Evolutionary conservation across 2,113 vertebrate species (phyloP).

Genomic region (Rhinoderma darwinii): DNA sequence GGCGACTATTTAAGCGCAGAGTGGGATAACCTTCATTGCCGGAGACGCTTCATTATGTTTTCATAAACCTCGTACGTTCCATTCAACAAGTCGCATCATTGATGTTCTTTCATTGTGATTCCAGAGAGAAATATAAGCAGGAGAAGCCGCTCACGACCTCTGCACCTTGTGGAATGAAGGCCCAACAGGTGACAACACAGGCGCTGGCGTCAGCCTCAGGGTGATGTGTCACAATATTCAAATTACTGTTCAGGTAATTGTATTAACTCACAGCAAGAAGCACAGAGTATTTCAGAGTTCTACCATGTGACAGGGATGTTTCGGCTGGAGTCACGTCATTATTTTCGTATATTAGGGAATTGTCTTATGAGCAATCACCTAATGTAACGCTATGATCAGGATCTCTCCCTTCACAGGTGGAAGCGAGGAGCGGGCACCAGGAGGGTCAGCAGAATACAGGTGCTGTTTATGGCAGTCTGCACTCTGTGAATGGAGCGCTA

Average conservation of each 20-base stretch:
- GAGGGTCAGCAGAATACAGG: too few species aligned
- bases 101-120: slow-evolving; percentile 3
- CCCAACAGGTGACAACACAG: not conserved
- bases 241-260: not conserved
- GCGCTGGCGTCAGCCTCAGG: not conserved
- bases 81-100: slow-evolving; percentile 2
- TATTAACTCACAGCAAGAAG: not conserved
- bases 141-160: not conserved
- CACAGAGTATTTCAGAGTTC: not conserved
- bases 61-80: not conserved
- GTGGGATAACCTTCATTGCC: slow-evolving; percentile 19
- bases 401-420: too few species aligned
- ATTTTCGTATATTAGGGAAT: not conserved
- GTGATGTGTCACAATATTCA: not conserved
- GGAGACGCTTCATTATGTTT: not conserved
- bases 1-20: not conserved
- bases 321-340: not conserved
- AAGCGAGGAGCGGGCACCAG: too few species aligned
- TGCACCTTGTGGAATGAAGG: not conserved
- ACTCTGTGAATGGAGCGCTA: too few species aligned
- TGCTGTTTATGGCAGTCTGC: too few species aligned
- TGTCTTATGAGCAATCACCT: too few species aligned
- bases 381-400: too few species aligned
- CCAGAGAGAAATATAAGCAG: not conserved
- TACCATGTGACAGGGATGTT: not conserved